Evolutionary conservation across 2,888 invertebrate species (phyloP).

Genomic region (Norana najaformis): DNA sequence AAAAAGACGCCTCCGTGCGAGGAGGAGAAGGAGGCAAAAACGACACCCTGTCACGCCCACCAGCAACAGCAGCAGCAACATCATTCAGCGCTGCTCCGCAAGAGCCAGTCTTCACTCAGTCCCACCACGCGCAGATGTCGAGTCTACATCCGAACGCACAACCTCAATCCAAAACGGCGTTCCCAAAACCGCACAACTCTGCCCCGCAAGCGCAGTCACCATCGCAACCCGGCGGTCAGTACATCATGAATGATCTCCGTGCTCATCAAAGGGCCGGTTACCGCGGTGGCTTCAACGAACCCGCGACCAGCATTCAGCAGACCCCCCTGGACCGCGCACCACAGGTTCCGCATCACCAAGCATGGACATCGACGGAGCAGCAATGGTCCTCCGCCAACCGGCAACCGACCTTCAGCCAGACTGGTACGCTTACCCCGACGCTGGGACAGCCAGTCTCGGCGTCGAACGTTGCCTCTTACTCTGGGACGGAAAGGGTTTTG

Average conservation of each 20-base stretch:
- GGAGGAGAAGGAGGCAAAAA: not conserved
- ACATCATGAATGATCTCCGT: not conserved
- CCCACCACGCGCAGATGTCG: not conserved
- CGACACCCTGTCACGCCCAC: not conserved
- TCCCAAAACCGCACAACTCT: not conserved
- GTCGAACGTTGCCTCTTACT: not conserved
- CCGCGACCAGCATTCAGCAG: not conserved
- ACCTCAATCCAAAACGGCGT: not conserved
- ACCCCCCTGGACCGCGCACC: not conserved
- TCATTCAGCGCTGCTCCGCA: not conserved
- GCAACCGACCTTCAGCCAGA: not conserved
- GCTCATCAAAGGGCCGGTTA: not conserved
- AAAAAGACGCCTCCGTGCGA: not conserved
- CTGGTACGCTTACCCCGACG: not conserved
- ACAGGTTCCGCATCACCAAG: not conserved
- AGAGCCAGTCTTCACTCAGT: not conserved
- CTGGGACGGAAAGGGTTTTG: not conserved
- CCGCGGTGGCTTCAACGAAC: not conserved
- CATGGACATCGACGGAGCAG: not conserved
- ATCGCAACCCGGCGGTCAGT: not conserved
- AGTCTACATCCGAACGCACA: not conserved
- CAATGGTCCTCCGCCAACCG: not conserved
- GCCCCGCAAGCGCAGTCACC: not conserved
- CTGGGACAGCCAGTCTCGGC: not conserved
- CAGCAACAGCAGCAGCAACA: not conserved